Evolutionary conservation across 1,140 invertebrate species (phyloP), one percentile per base, ranked within the genome.

Genomic region (Acyrthosiphon pisum): DNA sequence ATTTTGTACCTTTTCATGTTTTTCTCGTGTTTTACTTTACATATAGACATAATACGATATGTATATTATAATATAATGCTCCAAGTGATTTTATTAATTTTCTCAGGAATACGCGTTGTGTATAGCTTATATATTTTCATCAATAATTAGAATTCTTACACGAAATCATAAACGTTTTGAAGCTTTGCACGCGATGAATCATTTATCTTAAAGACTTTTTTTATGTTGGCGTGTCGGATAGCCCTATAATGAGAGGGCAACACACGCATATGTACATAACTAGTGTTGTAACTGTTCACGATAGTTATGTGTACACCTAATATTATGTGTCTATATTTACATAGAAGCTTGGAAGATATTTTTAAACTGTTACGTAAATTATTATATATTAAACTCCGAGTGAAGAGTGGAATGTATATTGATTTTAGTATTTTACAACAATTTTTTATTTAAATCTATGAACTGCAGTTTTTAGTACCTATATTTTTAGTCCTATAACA

Each of bases 151-250:
- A 88, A 48, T 88, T 88, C 44, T 88, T 88, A 88, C 86, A 88
- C 46, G 30, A 88, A 88, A 88, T 87, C 84, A 87, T n/a, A 87
- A 46, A 88, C 46, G 86, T 88, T 88, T 48, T 50, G 41, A 48
- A 50, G 50, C 86, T 86, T 86, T 46, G 26, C 84, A 86, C 84
- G 41, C 84, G 44, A 86, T 46, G 84, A 86, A 88, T 48, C 44
- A 48, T 88, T 88, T 88, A 88, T 88, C 86, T 88, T 88, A 88
- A 48, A n/a, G 86, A 48, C 86, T 18, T 88, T 88, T 83, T 88
- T 88, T 50, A 30, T 41, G 86, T 88, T 46, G 18, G 46, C 86
- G 46, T 88, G 86, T 88, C 86, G 30, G 1, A 48, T n/a, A 50
- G 30, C 86, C 11, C 7, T 88, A 76, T 76, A 88, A 88, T 50